phyloP scores from a whole-genome alignment of 37 sponge, comb jelly and placozoan species.

The Haliclona indistincta region DNA sequence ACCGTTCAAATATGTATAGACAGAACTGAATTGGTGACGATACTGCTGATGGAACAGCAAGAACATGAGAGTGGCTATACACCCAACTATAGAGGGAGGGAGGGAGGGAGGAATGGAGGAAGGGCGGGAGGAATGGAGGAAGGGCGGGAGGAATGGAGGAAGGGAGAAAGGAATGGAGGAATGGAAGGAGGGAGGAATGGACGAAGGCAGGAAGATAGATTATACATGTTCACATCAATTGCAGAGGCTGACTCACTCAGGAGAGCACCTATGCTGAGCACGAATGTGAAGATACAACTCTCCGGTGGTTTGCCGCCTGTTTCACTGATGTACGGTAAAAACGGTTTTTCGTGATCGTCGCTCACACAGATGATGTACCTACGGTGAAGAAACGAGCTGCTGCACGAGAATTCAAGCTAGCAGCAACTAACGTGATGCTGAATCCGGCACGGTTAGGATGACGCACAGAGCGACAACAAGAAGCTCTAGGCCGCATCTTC shows the following conservation, averaged over 20 bases:
- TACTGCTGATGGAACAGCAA: constrained; percentile 5
- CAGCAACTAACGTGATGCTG: constrained; percentile 23
- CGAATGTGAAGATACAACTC: constrained; percentile 73
- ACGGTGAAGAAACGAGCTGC: too few relatives aligned
- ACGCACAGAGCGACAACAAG: constrained; percentile 1
- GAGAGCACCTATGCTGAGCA: constrained; percentile 37
- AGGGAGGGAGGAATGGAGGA: too few relatives aligned
- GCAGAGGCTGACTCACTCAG: too few relatives aligned
- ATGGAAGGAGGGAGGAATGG: too few relatives aligned
- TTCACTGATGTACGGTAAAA: constrained; percentile 68
- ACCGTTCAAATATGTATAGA: too few relatives aligned
- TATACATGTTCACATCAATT: too few relatives aligned
- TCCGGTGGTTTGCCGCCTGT: constrained; percentile 72
- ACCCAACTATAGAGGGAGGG: constrained; percentile 8
- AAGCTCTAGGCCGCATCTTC: constrained; percentile 16
- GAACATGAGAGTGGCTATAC: constrained; percentile 8
- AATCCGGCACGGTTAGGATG: constrained; percentile 8
- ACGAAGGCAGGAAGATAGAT: too few relatives aligned
- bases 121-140: too few relatives aligned
- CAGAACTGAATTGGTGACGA: background rate
- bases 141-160: too few relatives aligned
- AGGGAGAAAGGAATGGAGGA: too few relatives aligned
- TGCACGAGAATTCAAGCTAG: background rate
- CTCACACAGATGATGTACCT: constrained; percentile 36
- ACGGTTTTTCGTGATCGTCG: constrained; percentile 38